Evolutionary conservation across 2,888 invertebrate species (phyloP), one percentile per base, ranked within the genome.

Genomic region (Phrixothrix hirtus): DNA sequence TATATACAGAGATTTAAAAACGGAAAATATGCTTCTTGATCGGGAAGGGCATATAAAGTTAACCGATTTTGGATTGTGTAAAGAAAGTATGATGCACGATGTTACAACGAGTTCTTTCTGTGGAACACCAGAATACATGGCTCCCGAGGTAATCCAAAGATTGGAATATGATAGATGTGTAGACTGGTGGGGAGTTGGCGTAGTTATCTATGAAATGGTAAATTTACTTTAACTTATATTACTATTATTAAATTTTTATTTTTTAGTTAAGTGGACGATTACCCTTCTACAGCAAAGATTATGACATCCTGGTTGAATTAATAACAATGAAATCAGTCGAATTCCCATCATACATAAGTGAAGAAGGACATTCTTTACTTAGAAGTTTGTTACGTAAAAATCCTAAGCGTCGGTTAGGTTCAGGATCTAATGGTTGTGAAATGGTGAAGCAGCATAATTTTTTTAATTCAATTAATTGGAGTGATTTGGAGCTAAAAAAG

Each of bases 1-100:
- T 16, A 42, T 32, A 13, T 27, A 29, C 15, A 11, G 38, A 21
- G 38, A 38, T 10, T n/a, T 38, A 9, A 38, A 38, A 38, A 13
- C 27, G 7, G 27, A 27, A 26, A 38, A 38, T 13, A 27, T 38
- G 9, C 2, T 38, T 11, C n/a, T 38, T 3, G 38, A 38, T 26
- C 25, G 12, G n/a, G 27, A 26, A 13, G 38, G 38, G 1, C 38
- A 38, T 13, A 25, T 38, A 1, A 38, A 38, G n/a, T 12, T 38
- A 10, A 27, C 12, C 1, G 38, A 38, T 38, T 38, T 38, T 27
- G 38, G 38, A 1, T 21, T 27, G 10, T 26, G 12, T 12, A 38
- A 38, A 27, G 9, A 27, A 13, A 13, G 6, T 38, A 13, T 38
- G 1, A 12, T 2, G 4, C 5, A 38, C n/a, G 38, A 21, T 2